phyloP scores from a whole-genome alignment of 2,888 invertebrate genomes.

The Miltochrista miniata region DNA sequence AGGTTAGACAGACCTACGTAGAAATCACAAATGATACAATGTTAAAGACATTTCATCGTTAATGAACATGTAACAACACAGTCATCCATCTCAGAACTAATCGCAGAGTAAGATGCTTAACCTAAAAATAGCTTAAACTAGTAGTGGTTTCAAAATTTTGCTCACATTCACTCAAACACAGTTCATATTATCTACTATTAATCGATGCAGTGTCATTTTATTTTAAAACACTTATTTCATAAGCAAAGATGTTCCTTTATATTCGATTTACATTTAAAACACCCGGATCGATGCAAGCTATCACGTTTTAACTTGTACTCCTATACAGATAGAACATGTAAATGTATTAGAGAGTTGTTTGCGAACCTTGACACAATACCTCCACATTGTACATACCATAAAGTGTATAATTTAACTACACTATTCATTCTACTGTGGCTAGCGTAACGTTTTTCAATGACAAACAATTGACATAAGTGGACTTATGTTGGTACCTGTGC shows the following conservation, averaged over 20 bases:
- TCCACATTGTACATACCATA: constrained; percentile 1
- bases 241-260: not conserved
- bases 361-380: constrained; percentile 31
- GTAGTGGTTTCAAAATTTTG: too few species aligned
- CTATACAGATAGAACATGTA: constrained; percentile 6
- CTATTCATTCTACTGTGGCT: constrained; percentile 27
- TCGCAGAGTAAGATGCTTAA: too few species aligned
- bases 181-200: not conserved
- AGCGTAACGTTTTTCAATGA: constrained; percentile 27
- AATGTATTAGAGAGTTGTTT: constrained; percentile 36
- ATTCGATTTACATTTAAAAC: not conserved
- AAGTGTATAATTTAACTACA: constrained; percentile 13
- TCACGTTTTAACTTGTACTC: constrained; percentile 4
- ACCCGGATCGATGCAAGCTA: not conserved
- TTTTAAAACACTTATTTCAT: not conserved
- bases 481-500: constrained; percentile 22
- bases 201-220: not conserved
- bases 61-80: too few species aligned
- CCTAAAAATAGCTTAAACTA: too few species aligned
- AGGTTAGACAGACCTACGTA: too few species aligned
- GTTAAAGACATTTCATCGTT: too few species aligned
- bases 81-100: too few species aligned
- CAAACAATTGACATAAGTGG: constrained; percentile 36
- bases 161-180: not conserved
- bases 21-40: too few species aligned